These are phyloP conservation scores for Orthosia gothica DNA, from an alignment of 2,888 invertebrate species.

Conservation along the genomic window DNA sequence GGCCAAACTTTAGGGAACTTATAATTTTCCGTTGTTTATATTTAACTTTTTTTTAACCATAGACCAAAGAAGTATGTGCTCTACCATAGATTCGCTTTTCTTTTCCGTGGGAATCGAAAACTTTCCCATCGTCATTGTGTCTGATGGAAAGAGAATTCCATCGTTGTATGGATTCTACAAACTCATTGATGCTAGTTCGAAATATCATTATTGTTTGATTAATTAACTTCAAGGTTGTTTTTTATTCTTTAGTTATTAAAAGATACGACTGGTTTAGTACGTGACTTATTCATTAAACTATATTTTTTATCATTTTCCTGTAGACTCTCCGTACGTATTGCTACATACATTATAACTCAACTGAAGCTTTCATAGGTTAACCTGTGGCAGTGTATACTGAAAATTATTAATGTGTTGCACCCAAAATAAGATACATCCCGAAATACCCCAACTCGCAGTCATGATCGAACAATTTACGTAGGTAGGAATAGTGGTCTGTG, in stretches of 20 bases:
- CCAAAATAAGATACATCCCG: slow-evolving; percentile 61
- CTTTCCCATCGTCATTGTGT: slow-evolving; percentile 61
- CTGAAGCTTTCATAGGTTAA: slow-evolving; percentile 32
- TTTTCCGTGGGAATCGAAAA: slow-evolving; percentile 45
- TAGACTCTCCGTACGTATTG: neutral
- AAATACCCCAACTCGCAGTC: slow-evolving; percentile 57
- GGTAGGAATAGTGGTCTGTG: slow-evolving; percentile 74
- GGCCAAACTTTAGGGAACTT: slow-evolving; percentile 71
- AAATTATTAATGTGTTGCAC: slow-evolving; percentile 63
- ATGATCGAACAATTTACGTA: slow-evolving; percentile 67
- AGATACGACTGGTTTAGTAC: slow-evolving; percentile 35
- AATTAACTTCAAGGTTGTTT: slow-evolving; percentile 37
- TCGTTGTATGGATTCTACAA: slow-evolving; percentile 25
- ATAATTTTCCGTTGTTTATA: slow-evolving; percentile 73
- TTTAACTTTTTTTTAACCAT: slow-evolving; percentile 58
- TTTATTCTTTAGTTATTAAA: slow-evolving; percentile 28
- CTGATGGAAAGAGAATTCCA: slow-evolving; percentile 36
- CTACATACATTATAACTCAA: slow-evolving; percentile 8
- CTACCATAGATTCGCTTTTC: slow-evolving; percentile 36
- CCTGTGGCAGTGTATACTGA: slow-evolving; percentile 33
- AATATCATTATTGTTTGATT: slow-evolving; percentile 39
- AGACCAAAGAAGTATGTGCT: slow-evolving; percentile 41
- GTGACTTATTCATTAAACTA: slow-evolving; percentile 42
- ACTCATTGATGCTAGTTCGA: slow-evolving; percentile 34
- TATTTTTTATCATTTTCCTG: slow-evolving; percentile 42